Evolutionary conservation across 2,888 invertebrate genomes (phyloP).

Genomic region (Uloborus plumipes): DNA sequence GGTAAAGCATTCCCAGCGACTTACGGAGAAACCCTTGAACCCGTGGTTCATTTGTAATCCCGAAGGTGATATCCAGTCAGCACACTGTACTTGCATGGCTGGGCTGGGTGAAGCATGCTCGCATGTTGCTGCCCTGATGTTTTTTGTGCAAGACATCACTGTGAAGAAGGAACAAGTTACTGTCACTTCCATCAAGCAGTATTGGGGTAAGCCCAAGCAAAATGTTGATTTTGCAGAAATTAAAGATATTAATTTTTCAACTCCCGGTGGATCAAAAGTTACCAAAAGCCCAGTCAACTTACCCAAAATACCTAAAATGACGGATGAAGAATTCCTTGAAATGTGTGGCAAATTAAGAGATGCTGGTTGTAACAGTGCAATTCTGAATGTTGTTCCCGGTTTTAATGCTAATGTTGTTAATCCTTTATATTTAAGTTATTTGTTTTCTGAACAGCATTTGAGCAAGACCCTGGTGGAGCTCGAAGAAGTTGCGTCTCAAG

Average conservation of each 20-base stretch:
- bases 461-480: too few species aligned
- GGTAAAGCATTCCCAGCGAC: neutral
- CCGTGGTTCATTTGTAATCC: constrained; percentile 11
- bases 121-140: constrained; percentile 17
- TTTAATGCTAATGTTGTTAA: too few species aligned
- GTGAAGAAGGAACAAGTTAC: neutral
- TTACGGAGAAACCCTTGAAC: constrained; percentile 10
- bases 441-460: too few species aligned
- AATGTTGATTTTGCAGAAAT: neutral
- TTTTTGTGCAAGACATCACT: neutral
- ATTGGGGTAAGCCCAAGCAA: neutral
- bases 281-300: too few species aligned
- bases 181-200: constrained; percentile 2
- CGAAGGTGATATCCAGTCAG: constrained; percentile 1
- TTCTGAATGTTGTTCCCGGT: too few species aligned
- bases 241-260: neutral
- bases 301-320: too few species aligned
- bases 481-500: neutral
- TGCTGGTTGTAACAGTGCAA: too few species aligned
- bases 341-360: too few species aligned
- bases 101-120: constrained; percentile 28
- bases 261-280: neutral
- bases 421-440: too few species aligned
- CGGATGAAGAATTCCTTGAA: too few species aligned
- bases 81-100: constrained; percentile 36